Evolutionary conservation across 2,888 invertebrate species (phyloP).

Genomic region (Drosophila bunnanda): DNA sequence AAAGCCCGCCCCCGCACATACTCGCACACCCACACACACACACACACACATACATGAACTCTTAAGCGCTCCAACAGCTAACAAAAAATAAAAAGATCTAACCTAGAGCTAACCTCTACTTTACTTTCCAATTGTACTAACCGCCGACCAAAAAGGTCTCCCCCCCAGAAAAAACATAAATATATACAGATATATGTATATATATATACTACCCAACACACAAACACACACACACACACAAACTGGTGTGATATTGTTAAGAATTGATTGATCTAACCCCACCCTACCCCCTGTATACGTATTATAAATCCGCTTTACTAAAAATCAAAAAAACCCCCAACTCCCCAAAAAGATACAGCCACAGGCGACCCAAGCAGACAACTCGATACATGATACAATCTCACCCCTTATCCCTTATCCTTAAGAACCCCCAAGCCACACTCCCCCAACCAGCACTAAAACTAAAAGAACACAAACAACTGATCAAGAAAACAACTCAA

Average conservation of each 20-base stretch:
- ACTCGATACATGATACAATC: constrained; percentile 46
- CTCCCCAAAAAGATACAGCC: constrained; percentile 16
- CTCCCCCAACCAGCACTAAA: constrained; percentile 21
- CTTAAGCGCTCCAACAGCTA: constrained; percentile 42
- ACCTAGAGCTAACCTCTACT: constrained; percentile 59
- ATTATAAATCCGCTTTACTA: constrained; percentile 56
- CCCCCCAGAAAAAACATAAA: constrained; percentile 22
- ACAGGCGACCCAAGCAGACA: constrained; percentile 31
- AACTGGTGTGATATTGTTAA: constrained; percentile 36
- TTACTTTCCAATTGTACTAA: constrained; percentile 63
- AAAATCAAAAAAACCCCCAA: constrained; percentile 24
- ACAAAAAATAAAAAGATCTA: constrained; percentile 36
- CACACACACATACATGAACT: constrained; percentile 36
- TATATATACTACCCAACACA: constrained; percentile 25
- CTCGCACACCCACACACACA: constrained; percentile 15
- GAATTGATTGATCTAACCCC: constrained; percentile 42
- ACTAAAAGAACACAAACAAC: constrained; percentile 34
- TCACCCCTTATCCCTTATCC: constrained; percentile 17
- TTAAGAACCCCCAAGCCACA: background rate
- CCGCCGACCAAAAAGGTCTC: constrained; percentile 27
- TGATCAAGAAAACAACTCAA: constrained; percentile 22
- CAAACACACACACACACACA: constrained; percentile 11
- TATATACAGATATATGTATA: constrained; percentile 20
- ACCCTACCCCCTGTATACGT: constrained; percentile 19
- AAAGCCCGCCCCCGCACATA: constrained; percentile 14